phyloP scores from a whole-genome alignment of 2,888 invertebrate species.

The Xanthostigma xanthostigma region DNA sequence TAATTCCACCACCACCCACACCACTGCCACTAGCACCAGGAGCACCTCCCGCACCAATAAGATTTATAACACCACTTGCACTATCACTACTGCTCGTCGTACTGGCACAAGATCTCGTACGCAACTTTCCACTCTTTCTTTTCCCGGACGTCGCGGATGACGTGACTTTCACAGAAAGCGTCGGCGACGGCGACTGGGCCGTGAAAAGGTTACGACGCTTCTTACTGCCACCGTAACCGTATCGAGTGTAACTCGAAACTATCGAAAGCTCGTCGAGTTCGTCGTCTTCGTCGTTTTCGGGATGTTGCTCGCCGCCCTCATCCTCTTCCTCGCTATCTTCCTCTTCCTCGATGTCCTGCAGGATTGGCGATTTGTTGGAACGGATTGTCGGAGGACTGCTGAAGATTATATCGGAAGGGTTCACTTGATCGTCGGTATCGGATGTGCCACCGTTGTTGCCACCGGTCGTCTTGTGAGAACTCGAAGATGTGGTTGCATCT shows the following conservation, averaged over 20 bases:
- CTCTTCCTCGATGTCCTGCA: conserved; percentile 73
- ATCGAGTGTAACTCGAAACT: conserved; percentile 16
- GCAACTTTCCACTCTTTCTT: conserved; percentile 32
- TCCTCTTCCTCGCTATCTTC: conserved; percentile 26
- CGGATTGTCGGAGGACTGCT: conserved; percentile 39
- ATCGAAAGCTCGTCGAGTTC: conserved; percentile 19
- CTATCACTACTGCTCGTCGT: conserved; percentile 12
- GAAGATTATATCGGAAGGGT: conserved; percentile 37
- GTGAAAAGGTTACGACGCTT: conserved; percentile 23
- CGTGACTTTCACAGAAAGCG: conserved; percentile 39
- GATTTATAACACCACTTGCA: conserved; percentile 21
- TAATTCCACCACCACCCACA: conserved; percentile 13
- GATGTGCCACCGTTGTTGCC: conserved; percentile 10
- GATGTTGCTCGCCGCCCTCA: conserved; percentile 39
- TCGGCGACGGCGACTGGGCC: conserved; percentile 42
- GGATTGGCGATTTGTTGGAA: conserved; percentile 50
- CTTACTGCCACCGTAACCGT: conserved; percentile 14
- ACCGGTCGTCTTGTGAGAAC: conserved; percentile 26
- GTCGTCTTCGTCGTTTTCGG: conserved; percentile 35
- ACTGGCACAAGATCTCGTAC: conserved; percentile 26
- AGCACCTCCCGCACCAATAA: conserved; percentile 25
- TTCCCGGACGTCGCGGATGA: conserved; percentile 28
- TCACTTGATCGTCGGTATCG: conserved; percentile 21
- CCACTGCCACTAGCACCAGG: conserved; percentile 20
- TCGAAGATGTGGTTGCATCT: conserved; percentile 20